Evolutionary conservation across 2,797 vertebrate species (phyloP).

Genomic region (Anolis apletophallus): DNA sequence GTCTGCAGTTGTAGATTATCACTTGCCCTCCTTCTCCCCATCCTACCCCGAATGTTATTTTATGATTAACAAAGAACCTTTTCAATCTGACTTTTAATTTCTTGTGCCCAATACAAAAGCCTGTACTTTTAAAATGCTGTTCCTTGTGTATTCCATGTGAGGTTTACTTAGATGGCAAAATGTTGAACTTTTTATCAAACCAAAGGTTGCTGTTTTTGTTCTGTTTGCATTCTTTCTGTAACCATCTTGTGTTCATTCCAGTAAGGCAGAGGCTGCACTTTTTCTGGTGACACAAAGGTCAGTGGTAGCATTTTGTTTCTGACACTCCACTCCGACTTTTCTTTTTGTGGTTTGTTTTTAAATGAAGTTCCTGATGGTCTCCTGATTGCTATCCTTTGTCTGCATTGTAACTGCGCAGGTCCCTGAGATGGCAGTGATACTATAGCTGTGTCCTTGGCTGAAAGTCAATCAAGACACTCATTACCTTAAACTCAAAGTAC

Average conservation of each 20-base stretch:
- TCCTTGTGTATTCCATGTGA: conserved; percentile 73
- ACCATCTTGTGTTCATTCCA: conserved; percentile 79
- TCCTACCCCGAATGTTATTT: conserved; percentile 58
- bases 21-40: neutral
- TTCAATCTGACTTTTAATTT: conserved; percentile 73
- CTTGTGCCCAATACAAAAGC: conserved; percentile 76
- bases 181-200: conserved; percentile 79
- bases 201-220: conserved; percentile 81
- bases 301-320: conserved; percentile 66
- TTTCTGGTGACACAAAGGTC: conserved; percentile 76
- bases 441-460: conserved; percentile 49
- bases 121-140: conserved; percentile 75
- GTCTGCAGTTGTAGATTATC: conserved; percentile 6
- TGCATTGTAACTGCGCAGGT: conserved; percentile 56
- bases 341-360: conserved; percentile 63
- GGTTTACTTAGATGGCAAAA: conserved; percentile 78
- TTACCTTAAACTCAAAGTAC: conserved; percentile 54
- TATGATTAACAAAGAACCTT: conserved; percentile 59
- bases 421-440: conserved; percentile 59
- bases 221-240: conserved; percentile 73
- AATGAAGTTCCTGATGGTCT: conserved; percentile 58
- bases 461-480: conserved; percentile 64
- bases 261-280: conserved; percentile 77
- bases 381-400: conserved; percentile 61
- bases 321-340: conserved; percentile 70